Percentiles rank a stretch among this genome's conserved stretches.
phyloP scores from a whole-genome alignment of 2,888 invertebrate genomes.

The Cylloceria caligata region DNA sequence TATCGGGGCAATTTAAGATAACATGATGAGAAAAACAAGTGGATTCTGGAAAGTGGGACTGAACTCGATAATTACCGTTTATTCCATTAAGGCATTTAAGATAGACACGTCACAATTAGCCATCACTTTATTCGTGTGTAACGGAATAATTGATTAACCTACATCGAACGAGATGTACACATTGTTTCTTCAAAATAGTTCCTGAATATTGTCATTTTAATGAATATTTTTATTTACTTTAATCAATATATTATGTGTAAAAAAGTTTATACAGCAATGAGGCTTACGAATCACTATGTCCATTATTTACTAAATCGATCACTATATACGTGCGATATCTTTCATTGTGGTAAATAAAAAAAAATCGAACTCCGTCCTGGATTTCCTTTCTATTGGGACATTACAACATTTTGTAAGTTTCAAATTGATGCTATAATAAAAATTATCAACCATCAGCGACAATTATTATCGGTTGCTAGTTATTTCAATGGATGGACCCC shows the following conservation, averaged over 20 bases:
- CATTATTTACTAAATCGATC: no score
- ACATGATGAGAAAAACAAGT: neutral
- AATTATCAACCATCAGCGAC: no score
- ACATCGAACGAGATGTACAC: neutral
- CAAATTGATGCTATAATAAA: no score
- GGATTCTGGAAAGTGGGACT: neutral
- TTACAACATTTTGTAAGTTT: no score
- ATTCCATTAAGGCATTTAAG: neutral
- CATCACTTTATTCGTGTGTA: neutral
- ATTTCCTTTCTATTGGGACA: no score
- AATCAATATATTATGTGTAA: no score
- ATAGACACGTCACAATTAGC: neutral
- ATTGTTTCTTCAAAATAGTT: neutral
- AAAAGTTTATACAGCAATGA: no score
- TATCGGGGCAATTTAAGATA: neutral
- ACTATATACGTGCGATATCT: no score
- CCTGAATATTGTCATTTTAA: neutral
- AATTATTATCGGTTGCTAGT: neutral
- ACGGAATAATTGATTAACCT: neutral
- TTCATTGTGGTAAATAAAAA: no score
- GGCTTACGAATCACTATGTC: no score
- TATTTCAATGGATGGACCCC: neutral
- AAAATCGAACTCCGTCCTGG: no score
- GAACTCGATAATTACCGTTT: constrained; percentile 9
- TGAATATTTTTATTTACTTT: neutral